Base-by-base conservation (phyloP, 2,888 invertebrate genomes). In the Crematogaster levior region DNA sequence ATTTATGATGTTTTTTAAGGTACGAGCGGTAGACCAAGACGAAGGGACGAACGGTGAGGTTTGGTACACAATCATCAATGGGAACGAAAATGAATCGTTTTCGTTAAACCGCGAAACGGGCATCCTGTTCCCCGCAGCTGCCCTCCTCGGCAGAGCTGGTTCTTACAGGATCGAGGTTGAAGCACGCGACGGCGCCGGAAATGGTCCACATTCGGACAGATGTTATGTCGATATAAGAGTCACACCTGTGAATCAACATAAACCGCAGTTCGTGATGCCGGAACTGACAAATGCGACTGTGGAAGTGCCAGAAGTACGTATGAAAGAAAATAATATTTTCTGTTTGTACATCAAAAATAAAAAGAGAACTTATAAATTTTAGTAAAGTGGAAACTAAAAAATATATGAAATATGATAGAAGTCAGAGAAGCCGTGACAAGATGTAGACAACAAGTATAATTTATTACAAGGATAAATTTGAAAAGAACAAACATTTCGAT, bases 21-120 rank as follows among this genome's bases (percentile, higher is more conserved):
- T 99, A 0, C 95, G 97, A 85, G 98, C 98, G 0, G 96, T 96
- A 21, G 98, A 98, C 91, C 95, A 95, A 30, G 99, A 99, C 91
- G 96, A 97, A 74, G 98, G 97, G 1, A 92, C 96, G 9, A 97
- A 98, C 91, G 98, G 97, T 9, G 96, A 96, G 86, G 96, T 99
- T 46, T 95, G 96, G 77, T 99, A 98, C 93, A 95, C 95, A 46
- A 98, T 98, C 68, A 94, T 96, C 9, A 95, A 95, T 3, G 97
- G 97, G 81, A 97, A 97, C 92, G 96, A 96, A 77, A 95, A 96
- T 89, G 96, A 96, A 70, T 95, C 96, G 1, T 99, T 99, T 94
- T 95, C 96, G 34, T 95, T 99, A 75, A 97, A 98, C 90, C 95
- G 96, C 0, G 96, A 96, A 77, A 96, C 96, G 15, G 99, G 99